Conservation (phyloP, 2,888 invertebrate species). For the Aphodius granarius region DNA sequence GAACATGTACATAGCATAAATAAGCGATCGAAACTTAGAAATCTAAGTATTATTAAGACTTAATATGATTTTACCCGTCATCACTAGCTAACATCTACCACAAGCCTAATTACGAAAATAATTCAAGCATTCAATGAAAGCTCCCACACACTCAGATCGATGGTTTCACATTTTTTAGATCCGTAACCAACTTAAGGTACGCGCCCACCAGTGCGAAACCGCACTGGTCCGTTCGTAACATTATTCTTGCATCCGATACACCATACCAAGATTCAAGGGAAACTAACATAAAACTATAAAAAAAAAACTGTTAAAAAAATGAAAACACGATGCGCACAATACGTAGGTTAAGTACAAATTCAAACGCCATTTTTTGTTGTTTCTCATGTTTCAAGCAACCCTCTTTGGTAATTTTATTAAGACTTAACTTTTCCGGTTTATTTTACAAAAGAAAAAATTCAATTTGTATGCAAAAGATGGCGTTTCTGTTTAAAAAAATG, state of each 20-base stretch:
- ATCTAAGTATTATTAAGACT: slow-evolving; percentile 49
- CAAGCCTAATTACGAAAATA: background rate
- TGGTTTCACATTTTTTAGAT: background rate
- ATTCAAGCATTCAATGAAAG: background rate
- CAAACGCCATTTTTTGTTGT: background rate
- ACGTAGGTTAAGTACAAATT: background rate
- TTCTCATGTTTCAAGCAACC: background rate
- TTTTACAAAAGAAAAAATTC: background rate
- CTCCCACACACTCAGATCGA: background rate
- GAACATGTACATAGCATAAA: slow-evolving; percentile 51
- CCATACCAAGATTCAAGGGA: background rate
- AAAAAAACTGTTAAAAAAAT: background rate
- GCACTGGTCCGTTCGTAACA: no score
- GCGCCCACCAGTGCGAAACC: no score
- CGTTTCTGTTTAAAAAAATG: background rate
- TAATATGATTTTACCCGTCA: slow-evolving; percentile 25
- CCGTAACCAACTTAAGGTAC: background rate
- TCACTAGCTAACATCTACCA: background rate
- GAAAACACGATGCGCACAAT: background rate
- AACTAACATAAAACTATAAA: background rate
- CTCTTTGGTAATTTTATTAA: background rate
- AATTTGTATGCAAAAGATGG: background rate
- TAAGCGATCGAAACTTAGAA: slow-evolving; percentile 48
- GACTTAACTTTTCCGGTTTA: background rate
- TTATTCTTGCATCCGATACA: background rate